Base-by-base conservation (phyloP, 2,888 invertebrate genomes). In the Diogma glabrata region DNA sequence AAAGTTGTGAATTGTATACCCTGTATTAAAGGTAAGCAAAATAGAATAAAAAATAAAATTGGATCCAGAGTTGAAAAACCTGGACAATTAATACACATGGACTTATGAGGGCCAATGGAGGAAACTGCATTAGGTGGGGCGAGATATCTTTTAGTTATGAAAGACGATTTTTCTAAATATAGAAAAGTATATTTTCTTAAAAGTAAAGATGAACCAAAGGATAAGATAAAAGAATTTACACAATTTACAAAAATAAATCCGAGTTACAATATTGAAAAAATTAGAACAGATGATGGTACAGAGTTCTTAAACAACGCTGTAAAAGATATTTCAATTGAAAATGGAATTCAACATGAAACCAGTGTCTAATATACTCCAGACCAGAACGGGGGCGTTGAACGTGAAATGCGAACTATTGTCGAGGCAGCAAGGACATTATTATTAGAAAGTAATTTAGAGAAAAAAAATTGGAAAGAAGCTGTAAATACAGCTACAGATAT, bases 341-440 rank as follows among this genome's bases (percentile, higher is more conserved):
- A 36, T 20, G 50, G 50, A 33, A 46, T 33, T 14, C 30, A 43
- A 28, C 50, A 50, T 46, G 43, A 50, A 50, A 46, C 22, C 2
- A 47, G 23, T 17, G 40, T 40, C 1, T 14, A 26, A 10, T 45
- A 50, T 20, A 26, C 26, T n/a, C 50, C 50, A 12, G 17, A 50
- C 8, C 50, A 50, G 30, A 10, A n/a, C n/a, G n/a, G n/a, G n/a
- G n/a, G n/a, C n/a, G n/a, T n/a, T 16, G 50, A 50, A 16, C 12
- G 23, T 20, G 50, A 50, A 20, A 50, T 46, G 33, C 26, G 50
- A 20, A 50, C 50, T 3, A 9, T 46, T 26, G 46, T 50, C n/a
- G 50, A 50, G 20, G 28, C 46, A 2, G 50, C 45, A 9, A 47
- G 51, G 28, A 47, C 43, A 22, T 47, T 52, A 28, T 16, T 48